These are phyloP conservation scores for Cyprinella venusta DNA, from an alignment of 2,797 vertebrate species.

Conservation along the genomic window DNA sequence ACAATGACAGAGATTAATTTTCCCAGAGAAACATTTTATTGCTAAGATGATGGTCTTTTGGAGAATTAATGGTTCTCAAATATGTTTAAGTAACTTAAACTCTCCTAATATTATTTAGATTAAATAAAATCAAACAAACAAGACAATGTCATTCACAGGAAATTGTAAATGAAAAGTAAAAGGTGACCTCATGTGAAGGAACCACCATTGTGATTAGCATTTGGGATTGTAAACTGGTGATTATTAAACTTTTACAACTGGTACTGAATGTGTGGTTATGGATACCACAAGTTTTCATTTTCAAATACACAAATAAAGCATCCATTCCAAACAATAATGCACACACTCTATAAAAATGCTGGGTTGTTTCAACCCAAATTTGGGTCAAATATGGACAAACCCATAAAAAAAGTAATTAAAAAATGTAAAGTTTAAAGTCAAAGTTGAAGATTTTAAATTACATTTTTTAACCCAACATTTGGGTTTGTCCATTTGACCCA, in stretches of 20 bases:
- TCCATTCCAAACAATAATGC: neutral
- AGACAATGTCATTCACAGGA: neutral
- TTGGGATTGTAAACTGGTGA: neutral
- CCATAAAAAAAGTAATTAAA: too few species aligned
- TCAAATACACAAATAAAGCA: neutral
- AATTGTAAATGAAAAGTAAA: neutral
- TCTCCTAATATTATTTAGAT: neutral
- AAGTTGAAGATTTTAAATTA: too few species aligned
- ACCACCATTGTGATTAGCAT: neutral
- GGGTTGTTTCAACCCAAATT: too few species aligned
- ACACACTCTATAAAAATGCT: neutral
- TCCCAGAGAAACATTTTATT: conserved; percentile 1
- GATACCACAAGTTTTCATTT: too few species aligned
- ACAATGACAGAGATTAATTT: conserved; percentile 4
- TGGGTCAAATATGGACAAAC: too few species aligned
- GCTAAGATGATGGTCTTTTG: neutral
- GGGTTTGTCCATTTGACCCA: too few species aligned
- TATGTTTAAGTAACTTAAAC: neutral
- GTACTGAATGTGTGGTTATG: neutral
- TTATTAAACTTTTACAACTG: neutral
- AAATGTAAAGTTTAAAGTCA: too few species aligned
- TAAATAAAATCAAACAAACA: neutral
- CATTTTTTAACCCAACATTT: too few species aligned
- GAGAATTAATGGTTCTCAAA: conserved; percentile 2
- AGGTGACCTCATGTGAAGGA: neutral